Conservation (phyloP, 2,797 vertebrate genomes). For the Sciurus carolinensis region DNA sequence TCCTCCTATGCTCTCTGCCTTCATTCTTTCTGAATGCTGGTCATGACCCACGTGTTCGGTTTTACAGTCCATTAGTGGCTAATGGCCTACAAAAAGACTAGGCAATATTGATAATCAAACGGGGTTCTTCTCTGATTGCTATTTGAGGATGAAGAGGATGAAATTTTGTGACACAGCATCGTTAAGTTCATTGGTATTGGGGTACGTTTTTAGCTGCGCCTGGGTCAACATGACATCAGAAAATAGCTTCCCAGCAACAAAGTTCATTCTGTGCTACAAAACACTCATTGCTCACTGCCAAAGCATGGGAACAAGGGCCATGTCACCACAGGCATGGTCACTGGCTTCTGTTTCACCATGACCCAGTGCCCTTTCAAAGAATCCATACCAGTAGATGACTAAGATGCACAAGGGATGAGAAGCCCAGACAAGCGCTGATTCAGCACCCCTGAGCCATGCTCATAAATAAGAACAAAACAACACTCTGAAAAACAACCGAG, state of each 20-base stretch:
- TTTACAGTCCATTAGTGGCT: background rate
- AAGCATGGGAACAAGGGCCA: background rate
- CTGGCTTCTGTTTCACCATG: background rate
- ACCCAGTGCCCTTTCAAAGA: constrained; percentile 64
- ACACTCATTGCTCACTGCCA: background rate
- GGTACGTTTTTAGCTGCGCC: background rate
- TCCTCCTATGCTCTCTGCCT: background rate
- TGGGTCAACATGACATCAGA: background rate
- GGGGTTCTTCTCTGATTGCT: background rate
- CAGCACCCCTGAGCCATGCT: background rate
- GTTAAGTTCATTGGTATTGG: background rate
- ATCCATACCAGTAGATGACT: background rate
- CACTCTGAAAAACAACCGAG: background rate
- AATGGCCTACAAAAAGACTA: background rate
- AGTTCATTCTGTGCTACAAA: background rate
- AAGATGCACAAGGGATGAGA: background rate
- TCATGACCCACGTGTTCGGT: background rate
- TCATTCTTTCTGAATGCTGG: background rate
- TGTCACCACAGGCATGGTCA: background rate
- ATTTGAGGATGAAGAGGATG: background rate
- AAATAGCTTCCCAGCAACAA: background rate
- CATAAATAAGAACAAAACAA: background rate
- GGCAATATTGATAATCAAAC: background rate
- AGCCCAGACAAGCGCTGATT: background rate
- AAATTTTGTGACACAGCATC: background rate